Percentiles rank a stretch among this genome's conserved stretches.
These are phyloP conservation scores for Balaenoptera acutorostrata DNA, from an alignment of 2,113 vertebrate species.

Conservation along the genomic window DNA sequence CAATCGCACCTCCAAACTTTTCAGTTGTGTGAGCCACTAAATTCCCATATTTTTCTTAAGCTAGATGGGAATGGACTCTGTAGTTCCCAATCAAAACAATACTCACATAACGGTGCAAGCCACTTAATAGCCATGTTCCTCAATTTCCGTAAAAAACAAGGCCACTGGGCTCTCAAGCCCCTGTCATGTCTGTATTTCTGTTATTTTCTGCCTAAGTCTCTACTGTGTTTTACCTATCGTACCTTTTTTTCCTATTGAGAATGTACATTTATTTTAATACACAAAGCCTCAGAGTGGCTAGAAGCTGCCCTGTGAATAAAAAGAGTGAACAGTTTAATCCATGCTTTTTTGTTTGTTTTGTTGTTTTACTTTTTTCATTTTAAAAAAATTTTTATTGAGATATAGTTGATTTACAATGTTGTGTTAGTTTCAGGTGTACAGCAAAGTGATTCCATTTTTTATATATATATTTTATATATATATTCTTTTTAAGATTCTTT, in stretches of 20 bases:
- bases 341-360: neutral
- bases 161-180: neutral
- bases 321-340: slow-evolving; percentile 8
- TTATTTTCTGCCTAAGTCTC: neutral
- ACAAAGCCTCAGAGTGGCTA: neutral
- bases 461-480: neutral
- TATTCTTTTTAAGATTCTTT: neutral
- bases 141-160: neutral
- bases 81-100: neutral
- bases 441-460: neutral
- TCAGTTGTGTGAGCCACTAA: neutral
- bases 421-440: neutral
- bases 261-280: neutral
- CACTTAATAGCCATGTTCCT: neutral
- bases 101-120: neutral
- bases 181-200: neutral
- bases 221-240: neutral
- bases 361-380: neutral
- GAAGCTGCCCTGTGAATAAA: slow-evolving; percentile 29
- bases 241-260: neutral
- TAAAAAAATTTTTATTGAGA: neutral
- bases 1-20: neutral
- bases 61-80: neutral
- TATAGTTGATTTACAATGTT: neutral
- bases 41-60: neutral